phyloP scores from a whole-genome alignment of 1,140 invertebrate species.

The Listronotus oregonensis region DNA sequence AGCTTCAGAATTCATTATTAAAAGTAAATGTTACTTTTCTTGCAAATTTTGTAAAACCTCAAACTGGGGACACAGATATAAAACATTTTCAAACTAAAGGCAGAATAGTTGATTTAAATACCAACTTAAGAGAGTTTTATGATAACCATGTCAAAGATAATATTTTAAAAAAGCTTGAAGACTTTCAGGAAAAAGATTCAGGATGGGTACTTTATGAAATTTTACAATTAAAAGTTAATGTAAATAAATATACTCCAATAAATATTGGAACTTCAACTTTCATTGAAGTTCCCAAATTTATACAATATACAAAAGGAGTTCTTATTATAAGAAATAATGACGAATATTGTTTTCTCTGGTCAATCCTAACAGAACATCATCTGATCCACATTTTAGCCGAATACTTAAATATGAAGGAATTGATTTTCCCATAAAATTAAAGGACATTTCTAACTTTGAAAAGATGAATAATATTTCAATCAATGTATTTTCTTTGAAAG shows the following conservation, averaged over 20 bases:
- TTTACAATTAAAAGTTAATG: too few species aligned
- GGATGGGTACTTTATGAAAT: too few species aligned
- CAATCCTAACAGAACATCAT: conserved; percentile 26
- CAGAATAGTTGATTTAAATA: conserved; percentile 25
- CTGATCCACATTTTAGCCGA: conserved; percentile 21
- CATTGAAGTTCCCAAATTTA: conserved; percentile 27
- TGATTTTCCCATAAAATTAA: conserved; percentile 22
- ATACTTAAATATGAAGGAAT: conserved; percentile 21
- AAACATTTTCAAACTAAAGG: conserved; percentile 25
- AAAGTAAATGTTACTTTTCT: neutral
- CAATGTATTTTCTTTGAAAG: conserved; percentile 27
- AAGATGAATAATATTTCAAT: conserved; percentile 1
- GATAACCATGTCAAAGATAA: conserved; percentile 19
- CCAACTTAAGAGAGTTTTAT: conserved; percentile 27
- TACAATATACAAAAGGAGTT: neutral
- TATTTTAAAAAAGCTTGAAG: conserved; percentile 32
- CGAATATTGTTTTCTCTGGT: conserved; percentile 38
- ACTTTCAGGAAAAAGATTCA: too few species aligned
- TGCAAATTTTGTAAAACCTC: conserved; percentile 21
- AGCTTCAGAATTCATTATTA: neutral
- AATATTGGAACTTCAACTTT: conserved; percentile 16
- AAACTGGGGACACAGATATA: conserved; percentile 5
- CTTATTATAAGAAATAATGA: conserved; percentile 38
- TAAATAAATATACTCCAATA: conserved; percentile 11
- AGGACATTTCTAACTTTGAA: conserved; percentile 35